These are phyloP conservation scores for Porites cylindrica DNA, from an alignment of 92 coral and sea anemone species.

Conservation along the genomic window DNA sequence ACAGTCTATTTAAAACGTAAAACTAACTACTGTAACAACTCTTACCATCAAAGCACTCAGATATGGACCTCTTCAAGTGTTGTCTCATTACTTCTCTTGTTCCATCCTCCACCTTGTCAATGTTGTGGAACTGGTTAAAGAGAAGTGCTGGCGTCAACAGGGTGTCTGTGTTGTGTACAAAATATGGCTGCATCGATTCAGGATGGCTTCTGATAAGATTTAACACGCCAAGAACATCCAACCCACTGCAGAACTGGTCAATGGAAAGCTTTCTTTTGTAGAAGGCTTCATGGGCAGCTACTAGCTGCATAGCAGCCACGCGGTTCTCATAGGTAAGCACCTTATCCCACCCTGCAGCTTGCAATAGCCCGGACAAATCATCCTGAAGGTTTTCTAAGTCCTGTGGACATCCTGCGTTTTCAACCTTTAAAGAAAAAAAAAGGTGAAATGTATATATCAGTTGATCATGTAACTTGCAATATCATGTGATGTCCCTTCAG, in stretches of 20 bases:
- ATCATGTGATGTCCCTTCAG: background rate
- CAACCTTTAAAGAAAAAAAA: constrained; percentile 5
- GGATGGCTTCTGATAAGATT: too few species aligned
- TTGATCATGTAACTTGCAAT: constrained; percentile 3
- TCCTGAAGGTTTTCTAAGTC: constrained; percentile 19
- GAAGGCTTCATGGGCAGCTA: too few species aligned
- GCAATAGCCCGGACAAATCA: constrained; percentile 20
- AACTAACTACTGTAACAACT: constrained; percentile 14
- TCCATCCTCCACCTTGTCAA: constrained; percentile 16
- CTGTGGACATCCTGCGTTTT: constrained; percentile 12
- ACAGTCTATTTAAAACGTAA: constrained; percentile 6
- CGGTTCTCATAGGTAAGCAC: constrained; percentile 26
- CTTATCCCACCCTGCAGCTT: constrained; percentile 33
- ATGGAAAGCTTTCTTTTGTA: too few species aligned
- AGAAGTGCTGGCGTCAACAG: constrained; percentile 25
- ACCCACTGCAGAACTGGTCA: too few species aligned
- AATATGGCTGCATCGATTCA: too few species aligned
- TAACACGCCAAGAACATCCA: too few species aligned
- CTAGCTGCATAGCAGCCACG: too few species aligned
- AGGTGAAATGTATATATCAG: background rate
- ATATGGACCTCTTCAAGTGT: constrained; percentile 4
- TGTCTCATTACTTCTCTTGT: constrained; percentile 18
- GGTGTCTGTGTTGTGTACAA: too few species aligned
- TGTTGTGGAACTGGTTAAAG: constrained; percentile 14
- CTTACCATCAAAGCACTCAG: constrained; percentile 19